A percentile compares a stretch with the other conserved stretches of the same genome.
Conservation (phyloP, 2,797 vertebrate species). For the Acomys russatus region DNA sequence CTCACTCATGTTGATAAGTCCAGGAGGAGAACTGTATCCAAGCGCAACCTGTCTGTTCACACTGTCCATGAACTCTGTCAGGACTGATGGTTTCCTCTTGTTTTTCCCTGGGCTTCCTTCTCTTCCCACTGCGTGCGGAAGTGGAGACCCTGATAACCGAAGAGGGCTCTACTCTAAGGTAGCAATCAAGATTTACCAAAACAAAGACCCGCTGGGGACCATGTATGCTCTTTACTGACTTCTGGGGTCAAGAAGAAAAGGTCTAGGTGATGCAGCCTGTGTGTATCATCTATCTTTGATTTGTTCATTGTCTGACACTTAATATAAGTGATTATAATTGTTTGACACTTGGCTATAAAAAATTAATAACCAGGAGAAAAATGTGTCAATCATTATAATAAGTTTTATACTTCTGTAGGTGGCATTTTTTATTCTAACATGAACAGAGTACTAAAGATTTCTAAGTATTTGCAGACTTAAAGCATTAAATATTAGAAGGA, state of each 20-base stretch:
- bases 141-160: neutral
- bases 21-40: neutral
- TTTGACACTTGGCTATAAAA: neutral
- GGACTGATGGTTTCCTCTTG: neutral
- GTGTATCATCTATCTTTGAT: conserved; percentile 24
- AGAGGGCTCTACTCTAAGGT: neutral
- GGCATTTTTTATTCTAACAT: conserved; percentile 8
- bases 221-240: conserved; percentile 1
- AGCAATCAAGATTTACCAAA: conserved; percentile 16
- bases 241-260: conserved; percentile 20
- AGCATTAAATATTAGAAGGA: neutral
- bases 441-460: conserved; percentile 21
- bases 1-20: neutral
- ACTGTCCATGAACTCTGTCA: neutral
- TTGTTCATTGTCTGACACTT: conserved; percentile 5
- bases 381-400: neutral
- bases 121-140: neutral
- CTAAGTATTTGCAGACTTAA: neutral
- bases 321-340: neutral
- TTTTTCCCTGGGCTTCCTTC: conserved; percentile 21
- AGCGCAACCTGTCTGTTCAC: too few species aligned
- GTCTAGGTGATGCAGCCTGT: neutral
- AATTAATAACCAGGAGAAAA: conserved; percentile 42
- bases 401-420: neutral
- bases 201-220: neutral